phyloP scores from a whole-genome alignment of 2,797 vertebrate species.

The Siniperca scherzeri region DNA sequence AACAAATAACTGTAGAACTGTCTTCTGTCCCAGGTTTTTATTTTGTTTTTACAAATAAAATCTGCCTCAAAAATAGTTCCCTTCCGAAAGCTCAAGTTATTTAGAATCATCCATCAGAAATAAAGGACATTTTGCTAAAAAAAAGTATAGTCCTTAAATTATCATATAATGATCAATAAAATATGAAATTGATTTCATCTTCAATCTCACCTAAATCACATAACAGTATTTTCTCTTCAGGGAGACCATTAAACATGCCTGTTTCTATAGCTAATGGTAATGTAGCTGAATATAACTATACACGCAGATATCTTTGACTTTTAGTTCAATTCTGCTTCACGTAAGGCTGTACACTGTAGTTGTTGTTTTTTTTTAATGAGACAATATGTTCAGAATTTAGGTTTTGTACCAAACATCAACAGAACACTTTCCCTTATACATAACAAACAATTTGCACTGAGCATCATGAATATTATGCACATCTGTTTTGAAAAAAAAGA shows the following conservation, averaged over 20 bases:
- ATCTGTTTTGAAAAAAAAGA: constrained; percentile 9
- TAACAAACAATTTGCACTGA: neutral
- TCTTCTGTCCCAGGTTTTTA: neutral
- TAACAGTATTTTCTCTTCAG: neutral
- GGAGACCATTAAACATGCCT: neutral
- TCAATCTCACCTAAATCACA: neutral
- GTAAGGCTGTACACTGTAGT: neutral
- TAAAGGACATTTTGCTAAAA: neutral
- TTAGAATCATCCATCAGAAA: neutral
- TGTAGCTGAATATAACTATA: neutral
- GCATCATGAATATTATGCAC: neutral
- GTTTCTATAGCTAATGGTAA: constrained; percentile 4
- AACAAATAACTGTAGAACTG: neutral
- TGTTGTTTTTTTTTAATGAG: neutral
- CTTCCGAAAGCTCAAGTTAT: neutral
- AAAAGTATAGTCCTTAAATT: neutral
- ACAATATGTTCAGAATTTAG: neutral
- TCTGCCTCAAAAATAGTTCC: neutral
- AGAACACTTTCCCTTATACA: neutral
- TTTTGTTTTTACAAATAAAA: neutral
- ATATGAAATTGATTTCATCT: neutral
- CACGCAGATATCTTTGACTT: neutral
- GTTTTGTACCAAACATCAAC: neutral
- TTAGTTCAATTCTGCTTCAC: neutral
- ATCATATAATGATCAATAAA: neutral